Evolutionary conservation across 2,113 vertebrate species (phyloP).

Genomic region (Lampris megalopsis): DNA sequence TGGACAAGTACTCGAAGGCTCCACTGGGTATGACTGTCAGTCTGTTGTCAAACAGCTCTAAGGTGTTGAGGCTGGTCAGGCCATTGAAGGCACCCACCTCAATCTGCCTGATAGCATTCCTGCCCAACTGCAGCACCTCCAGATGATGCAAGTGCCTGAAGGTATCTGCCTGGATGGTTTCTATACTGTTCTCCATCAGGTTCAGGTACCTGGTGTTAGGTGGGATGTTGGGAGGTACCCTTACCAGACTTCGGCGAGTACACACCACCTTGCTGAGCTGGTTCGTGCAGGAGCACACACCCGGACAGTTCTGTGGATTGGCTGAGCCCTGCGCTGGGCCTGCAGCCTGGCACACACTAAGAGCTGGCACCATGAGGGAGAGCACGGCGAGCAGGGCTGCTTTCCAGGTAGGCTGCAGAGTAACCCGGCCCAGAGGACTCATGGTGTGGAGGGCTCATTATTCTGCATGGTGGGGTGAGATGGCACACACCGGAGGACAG

Average conservation of each 20-base stretch:
- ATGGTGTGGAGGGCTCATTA: slow-evolving; percentile 99
- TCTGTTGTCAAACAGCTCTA: slow-evolving; percentile 98
- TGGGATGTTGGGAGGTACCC: slow-evolving; percentile 94
- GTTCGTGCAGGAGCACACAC: slow-evolving; percentile 96
- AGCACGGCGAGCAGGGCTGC: slow-evolving; percentile 91
- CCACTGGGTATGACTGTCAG: slow-evolving; percentile 97
- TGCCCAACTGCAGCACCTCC: slow-evolving; percentile 96
- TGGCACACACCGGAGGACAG: slow-evolving; percentile 87
- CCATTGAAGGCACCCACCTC: slow-evolving; percentile 99
- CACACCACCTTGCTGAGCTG: slow-evolving; percentile 99
- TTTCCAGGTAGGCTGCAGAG: slow-evolving; percentile 96
- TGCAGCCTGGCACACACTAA: slow-evolving; percentile 87
- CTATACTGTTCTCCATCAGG: slow-evolving; percentile 99
- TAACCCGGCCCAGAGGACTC: slow-evolving; percentile 98
- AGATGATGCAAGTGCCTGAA: slow-evolving; percentile 96
- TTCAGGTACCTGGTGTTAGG: slow-evolving; percentile 95
- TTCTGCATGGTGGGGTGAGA: slow-evolving; percentile 95
- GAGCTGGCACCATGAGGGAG: slow-evolving; percentile 92
- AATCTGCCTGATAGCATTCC: slow-evolving; percentile 96
- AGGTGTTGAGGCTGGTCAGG: slow-evolving; percentile 95
- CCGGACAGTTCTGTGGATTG: slow-evolving; percentile 93
- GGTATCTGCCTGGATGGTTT: slow-evolving; percentile 95
- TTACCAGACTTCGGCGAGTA: slow-evolving; percentile 90
- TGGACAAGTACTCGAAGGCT: slow-evolving; percentile 98
- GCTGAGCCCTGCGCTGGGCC: slow-evolving; percentile 79